Percentiles rank a stretch among this genome's conserved stretches.
phyloP scores from a whole-genome alignment of 2,888 invertebrate species.

The Oxytorus armatus region DNA sequence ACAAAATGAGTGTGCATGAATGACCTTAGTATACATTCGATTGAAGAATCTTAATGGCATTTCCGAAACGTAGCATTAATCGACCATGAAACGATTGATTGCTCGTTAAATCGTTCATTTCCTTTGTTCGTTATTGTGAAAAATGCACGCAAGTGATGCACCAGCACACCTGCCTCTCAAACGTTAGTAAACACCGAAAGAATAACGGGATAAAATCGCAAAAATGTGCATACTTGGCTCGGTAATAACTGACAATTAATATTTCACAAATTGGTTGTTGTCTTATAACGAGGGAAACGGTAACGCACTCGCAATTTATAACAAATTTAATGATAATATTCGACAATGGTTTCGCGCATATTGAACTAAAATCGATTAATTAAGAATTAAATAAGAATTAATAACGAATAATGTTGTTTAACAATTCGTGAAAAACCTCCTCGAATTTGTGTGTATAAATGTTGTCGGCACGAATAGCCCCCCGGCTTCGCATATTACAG shows the following conservation, averaged over 20 bases:
- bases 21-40: slow-evolving; percentile 34
- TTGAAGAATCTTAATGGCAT: not conserved
- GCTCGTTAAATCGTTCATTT: slow-evolving; percentile 12
- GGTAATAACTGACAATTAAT: slow-evolving; percentile 53
- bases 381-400: slow-evolving; percentile 16
- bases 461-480: slow-evolving; percentile 31
- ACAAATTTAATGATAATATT: slow-evolving; percentile 44
- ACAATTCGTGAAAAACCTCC: slow-evolving; percentile 22
- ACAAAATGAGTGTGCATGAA: slow-evolving; percentile 9
- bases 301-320: slow-evolving; percentile 54
- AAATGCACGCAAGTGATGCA: slow-evolving; percentile 52
- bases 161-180: slow-evolving; percentile 30
- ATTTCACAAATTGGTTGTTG: slow-evolving; percentile 40
- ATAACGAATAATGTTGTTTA: slow-evolving; percentile 35
- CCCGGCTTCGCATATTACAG: slow-evolving; percentile 24
- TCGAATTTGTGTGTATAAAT: slow-evolving; percentile 30
- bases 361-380: slow-evolving; percentile 8
- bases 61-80: slow-evolving; percentile 29
- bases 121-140: slow-evolving; percentile 20
- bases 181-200: slow-evolving; percentile 22
- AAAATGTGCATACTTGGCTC: slow-evolving; percentile 18
- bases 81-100: slow-evolving; percentile 37
- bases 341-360: slow-evolving; percentile 12
- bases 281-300: slow-evolving; percentile 32
- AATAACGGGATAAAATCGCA: slow-evolving; percentile 16